These are phyloP conservation scores for Myopa testacea DNA, from an alignment of 2,888 invertebrate genomes.

Conservation along the genomic window DNA sequence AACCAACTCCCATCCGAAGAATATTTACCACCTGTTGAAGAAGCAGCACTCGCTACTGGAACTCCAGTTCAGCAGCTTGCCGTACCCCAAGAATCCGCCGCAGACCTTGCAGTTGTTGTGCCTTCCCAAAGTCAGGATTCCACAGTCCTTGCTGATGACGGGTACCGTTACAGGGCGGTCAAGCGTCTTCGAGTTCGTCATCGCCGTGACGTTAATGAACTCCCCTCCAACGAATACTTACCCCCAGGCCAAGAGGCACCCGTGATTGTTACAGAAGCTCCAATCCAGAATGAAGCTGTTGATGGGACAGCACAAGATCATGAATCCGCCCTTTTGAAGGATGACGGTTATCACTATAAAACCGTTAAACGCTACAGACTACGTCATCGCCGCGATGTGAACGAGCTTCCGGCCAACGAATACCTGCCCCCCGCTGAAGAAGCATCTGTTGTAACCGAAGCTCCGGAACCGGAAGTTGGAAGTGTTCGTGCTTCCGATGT, in stretches of 20 bases:
- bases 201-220: too few species aligned
- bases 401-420: constrained; percentile 44
- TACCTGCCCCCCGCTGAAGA: constrained; percentile 44
- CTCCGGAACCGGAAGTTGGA: constrained; percentile 23
- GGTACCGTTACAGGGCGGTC: too few species aligned
- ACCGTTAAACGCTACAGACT: constrained; percentile 44
- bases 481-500: not conserved
- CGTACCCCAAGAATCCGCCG: not conserved
- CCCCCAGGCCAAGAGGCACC: too few species aligned
- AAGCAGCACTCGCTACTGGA: too few species aligned
- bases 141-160: too few species aligned
- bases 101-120: not conserved
- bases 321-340: constrained; percentile 42
- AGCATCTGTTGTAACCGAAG: constrained; percentile 38
- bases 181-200: too few species aligned
- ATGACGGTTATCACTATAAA: constrained; percentile 49
- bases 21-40: constrained; percentile 36
- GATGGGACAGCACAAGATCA: not conserved
- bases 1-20: constrained; percentile 44
- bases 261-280: too few species aligned
- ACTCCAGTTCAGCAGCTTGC: constrained; percentile 34
- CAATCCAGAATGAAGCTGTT: too few species aligned
- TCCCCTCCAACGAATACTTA: too few species aligned
- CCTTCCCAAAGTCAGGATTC: not conserved
- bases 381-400: constrained; percentile 47